These are phyloP conservation scores for Dermatemys mawii DNA, from an alignment of 2,113 vertebrate genomes.

Conservation along the genomic window DNA sequence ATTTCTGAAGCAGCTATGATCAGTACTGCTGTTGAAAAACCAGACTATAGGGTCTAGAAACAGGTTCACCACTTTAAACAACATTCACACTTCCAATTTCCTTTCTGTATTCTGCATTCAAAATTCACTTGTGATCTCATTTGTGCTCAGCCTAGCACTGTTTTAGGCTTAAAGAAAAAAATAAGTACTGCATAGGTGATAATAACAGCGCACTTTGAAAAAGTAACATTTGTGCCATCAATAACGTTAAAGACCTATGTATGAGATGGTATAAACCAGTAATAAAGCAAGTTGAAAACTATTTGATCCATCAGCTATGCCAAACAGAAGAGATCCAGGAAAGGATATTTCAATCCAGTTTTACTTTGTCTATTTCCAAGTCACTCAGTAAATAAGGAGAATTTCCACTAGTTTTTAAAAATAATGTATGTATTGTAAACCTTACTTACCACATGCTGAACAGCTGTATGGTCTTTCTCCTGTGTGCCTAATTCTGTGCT, in stretches of 20 bases:
- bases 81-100: neutral
- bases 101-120: neutral
- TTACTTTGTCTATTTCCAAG: neutral
- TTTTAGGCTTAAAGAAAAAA: neutral
- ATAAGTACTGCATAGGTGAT: neutral
- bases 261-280: neutral
- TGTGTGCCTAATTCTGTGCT: constrained; percentile 89
- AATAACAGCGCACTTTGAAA: neutral
- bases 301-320: neutral
- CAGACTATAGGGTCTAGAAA: neutral
- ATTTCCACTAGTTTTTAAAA: neutral
- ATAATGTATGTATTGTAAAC: neutral
- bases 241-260: neutral
- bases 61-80: neutral
- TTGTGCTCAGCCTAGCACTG: neutral
- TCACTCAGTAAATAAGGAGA: neutral
- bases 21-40: neutral
- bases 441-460: constrained; percentile 88
- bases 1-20: constrained; percentile 4
- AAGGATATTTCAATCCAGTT: neutral
- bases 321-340: neutral
- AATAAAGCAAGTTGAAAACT: neutral
- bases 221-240: neutral
- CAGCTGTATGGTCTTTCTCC: constrained; percentile 95
- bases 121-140: neutral